These are phyloP conservation scores for Sinocyclocheilus rhinocerous DNA, from an alignment of 2,113 vertebrate genomes.

Conservation along the genomic window DNA sequence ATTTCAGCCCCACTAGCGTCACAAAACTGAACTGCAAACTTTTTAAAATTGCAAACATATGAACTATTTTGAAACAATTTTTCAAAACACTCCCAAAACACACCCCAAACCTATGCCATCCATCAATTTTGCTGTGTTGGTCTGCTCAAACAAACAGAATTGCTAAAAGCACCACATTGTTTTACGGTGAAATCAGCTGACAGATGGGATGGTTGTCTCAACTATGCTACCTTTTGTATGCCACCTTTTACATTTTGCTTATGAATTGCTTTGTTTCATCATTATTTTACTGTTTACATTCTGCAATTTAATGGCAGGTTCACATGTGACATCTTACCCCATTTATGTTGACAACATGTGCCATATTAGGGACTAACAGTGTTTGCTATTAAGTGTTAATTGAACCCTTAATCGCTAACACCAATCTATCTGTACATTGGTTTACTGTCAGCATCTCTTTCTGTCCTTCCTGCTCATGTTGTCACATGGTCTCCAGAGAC, in stretches of 20 bases:
- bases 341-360: neutral
- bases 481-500: conserved; percentile 30
- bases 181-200: too few relatives aligned
- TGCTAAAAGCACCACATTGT: too few relatives aligned
- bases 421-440: neutral
- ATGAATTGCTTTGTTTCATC: neutral
- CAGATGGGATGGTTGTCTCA: too few relatives aligned
- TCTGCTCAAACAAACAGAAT: too few relatives aligned
- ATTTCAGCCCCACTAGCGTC: too few relatives aligned
- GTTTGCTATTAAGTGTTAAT: neutral
- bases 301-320: neutral
- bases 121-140: too few relatives aligned
- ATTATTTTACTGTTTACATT: neutral
- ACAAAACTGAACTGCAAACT: too few relatives aligned
- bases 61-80: too few relatives aligned
- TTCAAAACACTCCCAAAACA: too few relatives aligned
- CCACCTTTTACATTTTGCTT: neutral
- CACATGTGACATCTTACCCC: neutral
- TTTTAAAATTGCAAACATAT: too few relatives aligned
- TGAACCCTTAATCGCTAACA: neutral
- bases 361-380: neutral
- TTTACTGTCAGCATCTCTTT: conserved; percentile 3
- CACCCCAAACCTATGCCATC: too few relatives aligned
- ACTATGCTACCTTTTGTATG: neutral
- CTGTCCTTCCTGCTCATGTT: neutral